phyloP scores from a whole-genome alignment of 37 sponge, comb jelly and placozoan genomes.

The Bolinopsis microptera region DNA sequence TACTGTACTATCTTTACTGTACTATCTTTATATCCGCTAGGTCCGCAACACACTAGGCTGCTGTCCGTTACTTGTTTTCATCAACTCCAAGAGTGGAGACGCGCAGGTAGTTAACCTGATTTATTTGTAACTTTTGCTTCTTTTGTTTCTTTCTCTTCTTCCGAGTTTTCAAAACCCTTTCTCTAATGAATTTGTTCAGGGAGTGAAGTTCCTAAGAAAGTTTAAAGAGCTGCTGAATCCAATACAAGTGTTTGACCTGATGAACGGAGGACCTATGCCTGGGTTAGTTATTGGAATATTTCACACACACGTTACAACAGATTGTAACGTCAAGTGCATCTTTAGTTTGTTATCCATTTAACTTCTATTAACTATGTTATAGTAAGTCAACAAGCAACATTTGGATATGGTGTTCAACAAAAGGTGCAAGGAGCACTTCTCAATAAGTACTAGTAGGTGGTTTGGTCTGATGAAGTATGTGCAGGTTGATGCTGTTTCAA shows the following conservation, averaged over 20 bases:
- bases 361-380: too few species aligned
- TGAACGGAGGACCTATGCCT: constrained; percentile 79
- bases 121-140: neutral
- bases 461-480: too few species aligned
- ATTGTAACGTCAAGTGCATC: too few species aligned
- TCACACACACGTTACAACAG: neutral
- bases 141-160: neutral
- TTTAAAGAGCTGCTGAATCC: constrained; percentile 92
- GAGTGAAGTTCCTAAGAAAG: constrained; percentile 85
- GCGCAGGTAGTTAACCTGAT: constrained; percentile 70
- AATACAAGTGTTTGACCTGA: constrained; percentile 90
- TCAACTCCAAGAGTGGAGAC: constrained; percentile 96
- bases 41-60: constrained; percentile 63
- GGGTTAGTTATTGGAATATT: constrained; percentile 70
- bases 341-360: too few species aligned
- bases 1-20: too few species aligned
- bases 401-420: too few species aligned
- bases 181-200: constrained; percentile 67
- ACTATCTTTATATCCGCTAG: too few species aligned
- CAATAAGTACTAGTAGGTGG: too few species aligned
- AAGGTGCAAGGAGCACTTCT: too few species aligned
- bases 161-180: neutral
- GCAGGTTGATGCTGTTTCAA: constrained; percentile 82
- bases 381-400: too few species aligned
- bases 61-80: constrained; percentile 82